Evolutionary conservation across 2,113 vertebrate genomes (phyloP).

Genomic region (Onychostruthus taczanowskii): DNA sequence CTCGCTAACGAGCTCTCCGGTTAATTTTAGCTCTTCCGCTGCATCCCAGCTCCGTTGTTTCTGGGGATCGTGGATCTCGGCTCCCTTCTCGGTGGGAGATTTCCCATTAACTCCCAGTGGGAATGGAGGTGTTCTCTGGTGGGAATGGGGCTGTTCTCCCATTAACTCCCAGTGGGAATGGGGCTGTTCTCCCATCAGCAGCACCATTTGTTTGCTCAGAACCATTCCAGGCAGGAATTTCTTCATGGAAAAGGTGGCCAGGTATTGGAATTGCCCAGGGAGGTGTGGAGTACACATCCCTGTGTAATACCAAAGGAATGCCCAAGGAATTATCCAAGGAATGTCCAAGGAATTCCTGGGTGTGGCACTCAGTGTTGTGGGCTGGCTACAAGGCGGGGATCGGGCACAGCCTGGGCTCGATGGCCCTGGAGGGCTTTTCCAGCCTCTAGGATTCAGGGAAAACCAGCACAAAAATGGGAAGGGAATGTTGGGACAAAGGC

Average conservation of each 20-base stretch:
- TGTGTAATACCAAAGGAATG: not conserved
- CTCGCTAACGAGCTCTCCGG: not conserved
- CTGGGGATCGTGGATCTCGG: not conserved
- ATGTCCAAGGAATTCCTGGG: not conserved
- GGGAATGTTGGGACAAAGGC: not conserved
- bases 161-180: not conserved
- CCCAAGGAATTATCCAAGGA: not conserved
- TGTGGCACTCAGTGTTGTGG: not conserved
- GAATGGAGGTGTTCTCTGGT: not conserved
- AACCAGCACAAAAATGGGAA: not conserved
- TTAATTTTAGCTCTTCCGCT: not conserved
- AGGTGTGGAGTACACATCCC: not conserved
- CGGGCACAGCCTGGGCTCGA: rapidly evolving
- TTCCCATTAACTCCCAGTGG: not conserved
- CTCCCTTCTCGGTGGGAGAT: not conserved
- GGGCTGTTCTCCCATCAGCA: not conserved
- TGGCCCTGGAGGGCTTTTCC: not conserved
- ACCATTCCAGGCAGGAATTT: not conserved
- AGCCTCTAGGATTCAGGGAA: not conserved
- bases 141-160: not conserved
- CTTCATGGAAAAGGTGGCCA: not conserved
- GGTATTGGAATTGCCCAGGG: not conserved
- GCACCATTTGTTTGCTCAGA: not conserved
- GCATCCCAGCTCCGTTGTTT: rapidly evolving
- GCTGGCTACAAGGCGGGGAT: not conserved